Evolutionary conservation across 2,797 vertebrate genomes (phyloP), one percentile per base, ranked within the genome.

Genomic region (Lateolabrax maculatus): DNA sequence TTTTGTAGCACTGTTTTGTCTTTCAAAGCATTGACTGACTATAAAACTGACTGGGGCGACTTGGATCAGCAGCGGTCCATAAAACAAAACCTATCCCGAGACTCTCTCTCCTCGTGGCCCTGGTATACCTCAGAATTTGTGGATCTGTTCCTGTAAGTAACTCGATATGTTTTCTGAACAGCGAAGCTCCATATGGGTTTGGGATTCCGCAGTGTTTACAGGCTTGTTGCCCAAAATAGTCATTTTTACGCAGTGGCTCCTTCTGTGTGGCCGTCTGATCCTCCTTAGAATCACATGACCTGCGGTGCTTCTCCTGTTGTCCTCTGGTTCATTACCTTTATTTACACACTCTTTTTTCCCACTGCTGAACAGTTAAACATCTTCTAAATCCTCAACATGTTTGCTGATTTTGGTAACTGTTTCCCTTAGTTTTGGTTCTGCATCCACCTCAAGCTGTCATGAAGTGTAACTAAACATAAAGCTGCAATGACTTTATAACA

Each of bases 381-480:
- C 15, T 0, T 46, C 19, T 27, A 44, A 60, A 71, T 43, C 16
- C 13, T 56, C 36, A 25, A 19, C 10, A 36, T 57, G 15, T 27
- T 0, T 77, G n/a, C n/a, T 31, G 11, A 2, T 64, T 57, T 65
- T n/a, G n/a, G n/a, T n/a, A n/a, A n/a, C n/a, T n/a, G n/a, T n/a
- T n/a, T n/a, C n/a, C n/a, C n/a, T n/a, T n/a, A n/a, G n/a, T 52
- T 57, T 48, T 4, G 1, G 9, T 49, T 44, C 25, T 48, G 18
- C 53, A 6, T 3, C 21, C 19, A 1, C 43, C 25, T 80, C 31
- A 48, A 63, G 21, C 61, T 2, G 48, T 27, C 66, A 49, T 60
- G 65, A 85, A 85, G 79, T 12, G 3, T 5, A 77, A 77, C 69
- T 36, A 81, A 61, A 71, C 57, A 19, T 18, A 37, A 74, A 81